Percentiles rank a stretch among this genome's conserved stretches.
Conservation (phyloP, 2,113 vertebrate species). For the Nesoenas mayeri region DNA sequence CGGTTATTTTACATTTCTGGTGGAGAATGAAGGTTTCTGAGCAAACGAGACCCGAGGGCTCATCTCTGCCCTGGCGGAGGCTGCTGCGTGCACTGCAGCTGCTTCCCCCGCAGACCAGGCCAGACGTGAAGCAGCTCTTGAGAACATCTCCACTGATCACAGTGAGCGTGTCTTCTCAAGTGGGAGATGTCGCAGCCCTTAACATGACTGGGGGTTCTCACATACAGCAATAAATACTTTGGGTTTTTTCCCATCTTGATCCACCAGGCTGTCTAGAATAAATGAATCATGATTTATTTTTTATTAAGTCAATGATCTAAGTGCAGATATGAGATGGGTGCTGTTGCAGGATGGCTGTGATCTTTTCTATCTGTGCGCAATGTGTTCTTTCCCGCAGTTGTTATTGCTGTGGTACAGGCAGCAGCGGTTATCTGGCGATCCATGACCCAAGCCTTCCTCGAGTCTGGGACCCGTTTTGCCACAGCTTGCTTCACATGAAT, state of each 20-base stretch:
- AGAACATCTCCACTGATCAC: background rate
- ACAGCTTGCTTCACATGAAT: background rate
- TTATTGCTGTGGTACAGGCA: background rate
- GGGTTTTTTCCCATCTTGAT: background rate
- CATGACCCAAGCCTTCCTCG: background rate
- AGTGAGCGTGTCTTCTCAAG: background rate
- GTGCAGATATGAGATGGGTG: background rate
- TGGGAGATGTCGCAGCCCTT: background rate
- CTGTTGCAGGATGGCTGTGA: background rate
- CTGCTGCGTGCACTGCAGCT: background rate
- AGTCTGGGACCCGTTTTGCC: background rate
- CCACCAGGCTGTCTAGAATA: background rate
- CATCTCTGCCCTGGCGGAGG: background rate
- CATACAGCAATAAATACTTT: background rate
- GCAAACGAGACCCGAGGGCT: background rate
- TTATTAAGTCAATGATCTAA: background rate
- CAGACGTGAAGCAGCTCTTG: background rate
- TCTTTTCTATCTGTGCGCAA: background rate
- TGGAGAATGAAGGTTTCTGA: background rate
- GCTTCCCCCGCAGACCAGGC: background rate
- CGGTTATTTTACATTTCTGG: background rate
- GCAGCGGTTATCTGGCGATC: background rate
- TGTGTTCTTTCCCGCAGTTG: background rate
- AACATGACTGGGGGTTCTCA: background rate
- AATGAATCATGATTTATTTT: background rate